Percentiles rank a stretch among this genome's conserved stretches.
These are phyloP conservation scores for Eupithecia subumbrata DNA, from an alignment of 2,888 invertebrate genomes.

Conservation along the genomic window DNA sequence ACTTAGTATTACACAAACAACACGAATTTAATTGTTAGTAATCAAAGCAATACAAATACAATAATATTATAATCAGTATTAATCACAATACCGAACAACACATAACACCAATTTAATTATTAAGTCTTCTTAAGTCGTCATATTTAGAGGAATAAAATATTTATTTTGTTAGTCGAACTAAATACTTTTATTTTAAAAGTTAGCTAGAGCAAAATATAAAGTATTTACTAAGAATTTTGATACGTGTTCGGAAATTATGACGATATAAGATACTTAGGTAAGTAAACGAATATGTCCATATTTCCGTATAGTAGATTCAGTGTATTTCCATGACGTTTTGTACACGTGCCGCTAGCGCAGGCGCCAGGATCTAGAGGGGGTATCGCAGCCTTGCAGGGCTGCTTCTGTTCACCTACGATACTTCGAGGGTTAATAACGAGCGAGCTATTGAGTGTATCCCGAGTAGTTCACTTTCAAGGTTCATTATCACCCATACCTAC, in stretches of 20 bases:
- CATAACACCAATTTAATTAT: conserved; percentile 50
- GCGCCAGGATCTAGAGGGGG: neutral
- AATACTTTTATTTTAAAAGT: conserved; percentile 50
- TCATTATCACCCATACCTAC: neutral
- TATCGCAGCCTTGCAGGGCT: conserved; percentile 3
- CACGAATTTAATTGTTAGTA: conserved; percentile 38
- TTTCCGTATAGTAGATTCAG: conserved; percentile 36
- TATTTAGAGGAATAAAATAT: conserved; percentile 39
- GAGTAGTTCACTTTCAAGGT: neutral
- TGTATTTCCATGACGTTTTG: neutral
- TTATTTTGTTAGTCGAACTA: conserved; percentile 10
- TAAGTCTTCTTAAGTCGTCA: conserved; percentile 35
- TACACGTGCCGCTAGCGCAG: neutral
- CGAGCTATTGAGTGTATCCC: neutral
- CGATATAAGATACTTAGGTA: conserved; percentile 52
- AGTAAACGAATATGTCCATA: conserved; percentile 58
- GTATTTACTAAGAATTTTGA: conserved; percentile 67
- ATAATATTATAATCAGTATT: conserved; percentile 28
- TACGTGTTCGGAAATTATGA: conserved; percentile 60
- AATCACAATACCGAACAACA: conserved; percentile 18
- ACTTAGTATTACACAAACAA: conserved; percentile 23
- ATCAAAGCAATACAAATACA: conserved; percentile 38
- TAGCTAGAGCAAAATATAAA: conserved; percentile 66
- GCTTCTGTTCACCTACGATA: neutral
- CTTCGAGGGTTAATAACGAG: neutral